A percentile compares a stretch with the other conserved stretches of the same genome.
Evolutionary conservation across 2,113 vertebrate genomes (phyloP).

Genomic region (Neoarius graeffei): DNA sequence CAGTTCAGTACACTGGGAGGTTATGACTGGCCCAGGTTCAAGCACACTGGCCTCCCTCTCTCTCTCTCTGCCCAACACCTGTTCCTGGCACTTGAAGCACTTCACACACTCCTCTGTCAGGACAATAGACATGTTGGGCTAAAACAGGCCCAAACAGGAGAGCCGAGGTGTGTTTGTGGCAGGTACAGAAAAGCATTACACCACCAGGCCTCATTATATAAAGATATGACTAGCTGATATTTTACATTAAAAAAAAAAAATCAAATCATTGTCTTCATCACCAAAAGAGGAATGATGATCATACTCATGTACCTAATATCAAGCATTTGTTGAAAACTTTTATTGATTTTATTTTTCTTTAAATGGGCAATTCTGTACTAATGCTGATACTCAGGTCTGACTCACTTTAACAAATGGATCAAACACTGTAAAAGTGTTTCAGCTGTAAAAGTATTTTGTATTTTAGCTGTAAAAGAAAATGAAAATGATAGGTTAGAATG

Average conservation of each 20-base stretch:
- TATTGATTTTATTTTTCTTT: background rate
- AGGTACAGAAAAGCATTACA: conserved; percentile 56
- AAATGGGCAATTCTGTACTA: background rate
- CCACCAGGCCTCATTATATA: background rate
- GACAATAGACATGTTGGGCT: conserved; percentile 57
- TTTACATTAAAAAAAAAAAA: background rate
- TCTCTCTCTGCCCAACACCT: conserved; percentile 60
- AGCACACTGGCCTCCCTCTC: conserved; percentile 18
- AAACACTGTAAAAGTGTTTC: background rate
- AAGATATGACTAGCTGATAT: conserved; percentile 7
- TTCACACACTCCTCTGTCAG: conserved; percentile 65
- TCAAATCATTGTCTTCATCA: background rate
- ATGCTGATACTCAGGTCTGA: background rate
- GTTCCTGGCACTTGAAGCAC: conserved; percentile 62
- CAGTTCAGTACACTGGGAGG: conserved; percentile 46
- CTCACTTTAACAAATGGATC: background rate
- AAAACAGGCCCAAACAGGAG: conserved; percentile 59
- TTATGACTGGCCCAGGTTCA: conserved; percentile 48
- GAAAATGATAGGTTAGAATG: background rate
- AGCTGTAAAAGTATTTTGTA: background rate
- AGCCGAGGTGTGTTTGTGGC: conserved; percentile 67
- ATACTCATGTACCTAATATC: background rate
- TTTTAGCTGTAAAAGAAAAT: background rate
- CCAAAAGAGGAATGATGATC: background rate
- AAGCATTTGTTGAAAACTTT: background rate